Percentiles rank a stretch among this genome's conserved stretches.
phyloP scores from a whole-genome alignment of 2,113 vertebrate species.

The Drymodes brunneopygia region DNA sequence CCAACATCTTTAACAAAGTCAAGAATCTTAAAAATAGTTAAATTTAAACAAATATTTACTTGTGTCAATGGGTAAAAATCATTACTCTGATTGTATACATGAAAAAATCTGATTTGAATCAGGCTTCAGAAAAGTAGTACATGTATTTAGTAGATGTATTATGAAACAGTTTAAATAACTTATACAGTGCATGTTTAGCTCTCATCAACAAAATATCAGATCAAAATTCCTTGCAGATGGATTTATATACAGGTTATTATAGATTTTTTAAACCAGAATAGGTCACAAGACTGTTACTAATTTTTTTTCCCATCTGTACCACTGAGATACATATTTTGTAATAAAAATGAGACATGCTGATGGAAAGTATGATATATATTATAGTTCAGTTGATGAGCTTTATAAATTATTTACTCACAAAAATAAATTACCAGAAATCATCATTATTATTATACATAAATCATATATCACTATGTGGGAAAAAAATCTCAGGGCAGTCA shows the following conservation, averaged over 20 bases:
- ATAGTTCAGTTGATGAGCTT: not conserved
- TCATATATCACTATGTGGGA: not conserved
- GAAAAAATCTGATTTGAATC: not conserved
- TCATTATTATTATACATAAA: not conserved
- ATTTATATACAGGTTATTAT: not conserved
- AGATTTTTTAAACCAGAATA: not conserved
- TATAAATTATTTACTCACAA: not conserved
- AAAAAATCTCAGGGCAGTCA: not conserved
- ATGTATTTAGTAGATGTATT: not conserved
- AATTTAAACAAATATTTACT: not conserved
- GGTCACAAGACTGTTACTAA: not conserved
- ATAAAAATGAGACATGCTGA: not conserved
- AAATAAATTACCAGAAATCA: not conserved
- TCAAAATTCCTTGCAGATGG: not conserved
- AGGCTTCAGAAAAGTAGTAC: not conserved
- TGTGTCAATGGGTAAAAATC: not conserved
- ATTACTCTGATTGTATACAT: not conserved
- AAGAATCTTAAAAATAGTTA: not conserved
- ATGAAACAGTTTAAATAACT: not conserved
- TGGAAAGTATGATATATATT: not conserved
- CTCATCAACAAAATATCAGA: not conserved
- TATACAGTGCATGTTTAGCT: not conserved
- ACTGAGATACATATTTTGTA: not conserved
- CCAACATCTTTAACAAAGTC: not conserved
- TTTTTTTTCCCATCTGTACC: not conserved